Evolutionary conservation across 2,797 vertebrate genomes (phyloP), one percentile per base, ranked within the genome.

Genomic region (Ficedula albicollis): DNA sequence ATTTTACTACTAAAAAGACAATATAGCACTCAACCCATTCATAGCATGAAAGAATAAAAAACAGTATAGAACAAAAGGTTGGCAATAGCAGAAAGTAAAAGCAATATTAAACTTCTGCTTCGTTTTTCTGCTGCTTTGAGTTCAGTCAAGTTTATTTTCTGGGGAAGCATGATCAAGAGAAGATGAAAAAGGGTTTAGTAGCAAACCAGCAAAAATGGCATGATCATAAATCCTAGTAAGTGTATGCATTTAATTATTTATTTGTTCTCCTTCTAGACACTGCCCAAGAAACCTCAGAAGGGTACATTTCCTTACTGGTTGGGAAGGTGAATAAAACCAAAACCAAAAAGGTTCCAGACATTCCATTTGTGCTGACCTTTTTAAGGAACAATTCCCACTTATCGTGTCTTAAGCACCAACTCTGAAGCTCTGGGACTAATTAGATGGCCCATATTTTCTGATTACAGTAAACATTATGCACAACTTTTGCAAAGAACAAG

Each of bases 341-440:
- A 86, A 34, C 3, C 8, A 41, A 73, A 84, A 82, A 19, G 1
- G 2, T 56, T 63, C 41, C n/a, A 86, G 56, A 60, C 82, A 84
- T 25, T 87, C 38, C 11, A 26, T 49, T 90, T 84, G 25, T 54
- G 13, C 76, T 92, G 84, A 92, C 54, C 73, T 94, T 95, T 96
- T 49, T 51, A 90, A 83, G 49, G 56, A 90, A 92, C 41, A 89
- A 64, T 82, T 85, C 81, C 54, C 70, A 83, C 32, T 73, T 91
- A 76, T 20, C 8, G 0, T 93, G 68, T 83, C 93, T 95, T 85
- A 92, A 90, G 29, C 29, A 79, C 19, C 44, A 56, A 3, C 22
- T 91, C 54, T 27, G 78, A 87, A 95, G 92, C 84, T 77, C 55
- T 85, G 90, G 93, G 81, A 94, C 75, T 94, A 96, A 97, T 93